Percentiles rank a stretch among this genome's conserved stretches.
phyloP scores from a whole-genome alignment of 2,797 vertebrate species.

The Florisuga fusca region DNA sequence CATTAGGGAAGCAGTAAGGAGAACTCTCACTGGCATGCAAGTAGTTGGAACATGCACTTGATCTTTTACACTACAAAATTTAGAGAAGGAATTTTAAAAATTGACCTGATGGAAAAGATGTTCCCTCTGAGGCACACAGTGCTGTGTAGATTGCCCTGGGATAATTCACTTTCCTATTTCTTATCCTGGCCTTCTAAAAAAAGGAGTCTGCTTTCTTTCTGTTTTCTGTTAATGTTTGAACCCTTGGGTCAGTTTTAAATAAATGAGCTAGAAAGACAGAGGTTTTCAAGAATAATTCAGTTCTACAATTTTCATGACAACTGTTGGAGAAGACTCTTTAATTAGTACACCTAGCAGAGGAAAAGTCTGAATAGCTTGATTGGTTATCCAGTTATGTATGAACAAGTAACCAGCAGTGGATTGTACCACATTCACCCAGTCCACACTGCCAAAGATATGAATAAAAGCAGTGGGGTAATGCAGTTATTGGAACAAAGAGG shows the following conservation, averaged over 20 bases:
- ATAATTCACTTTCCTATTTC: background rate
- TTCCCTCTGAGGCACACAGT: background rate
- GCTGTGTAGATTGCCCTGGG: background rate
- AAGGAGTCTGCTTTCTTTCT: background rate
- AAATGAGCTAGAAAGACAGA: background rate
- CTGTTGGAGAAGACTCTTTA: background rate
- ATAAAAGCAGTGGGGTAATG: background rate
- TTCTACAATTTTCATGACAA: background rate
- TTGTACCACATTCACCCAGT: background rate
- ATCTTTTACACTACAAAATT: background rate
- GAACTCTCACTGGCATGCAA: background rate
- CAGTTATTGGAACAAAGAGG: background rate
- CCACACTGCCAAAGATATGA: background rate
- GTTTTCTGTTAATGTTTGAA: background rate
- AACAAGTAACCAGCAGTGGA: fast-evolving
- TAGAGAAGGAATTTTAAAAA: background rate
- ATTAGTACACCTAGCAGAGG: background rate
- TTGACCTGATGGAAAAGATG: background rate
- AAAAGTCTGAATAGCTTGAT: background rate
- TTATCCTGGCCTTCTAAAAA: background rate
- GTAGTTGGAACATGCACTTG: background rate
- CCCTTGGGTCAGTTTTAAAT: background rate
- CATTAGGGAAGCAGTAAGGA: background rate
- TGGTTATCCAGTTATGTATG: background rate
- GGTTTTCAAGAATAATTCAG: background rate